Conservation (phyloP, 2,797 vertebrate species). For the Borostomias antarcticus region DNA sequence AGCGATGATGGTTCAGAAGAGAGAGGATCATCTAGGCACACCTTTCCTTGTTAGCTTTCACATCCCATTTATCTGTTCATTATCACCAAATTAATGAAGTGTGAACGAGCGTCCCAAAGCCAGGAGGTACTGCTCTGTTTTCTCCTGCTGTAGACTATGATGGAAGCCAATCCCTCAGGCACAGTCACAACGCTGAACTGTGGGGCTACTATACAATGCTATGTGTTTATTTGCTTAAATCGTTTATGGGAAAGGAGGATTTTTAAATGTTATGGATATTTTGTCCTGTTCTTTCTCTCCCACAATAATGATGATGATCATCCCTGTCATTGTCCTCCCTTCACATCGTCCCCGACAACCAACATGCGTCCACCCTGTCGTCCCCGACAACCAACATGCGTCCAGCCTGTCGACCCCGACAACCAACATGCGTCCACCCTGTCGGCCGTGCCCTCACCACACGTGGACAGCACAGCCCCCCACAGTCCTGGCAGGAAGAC, state of each 20-base stretch:
- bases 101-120: background rate
- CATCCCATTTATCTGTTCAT: background rate
- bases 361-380: constrained; percentile 29
- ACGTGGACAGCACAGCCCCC: constrained; percentile 59
- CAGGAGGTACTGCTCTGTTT: background rate
- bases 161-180: background rate
- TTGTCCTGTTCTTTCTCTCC: background rate
- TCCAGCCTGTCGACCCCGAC: constrained; percentile 39
- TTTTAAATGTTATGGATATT: background rate
- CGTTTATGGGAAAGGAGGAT: too few relatives aligned
- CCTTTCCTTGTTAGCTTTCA: constrained; percentile 13
- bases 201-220: too few relatives aligned
- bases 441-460: constrained; percentile 55
- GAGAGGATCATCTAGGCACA: constrained; percentile 32
- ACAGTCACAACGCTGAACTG: too few relatives aligned
- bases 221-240: too few relatives aligned
- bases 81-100: background rate
- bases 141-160: background rate
- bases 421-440: constrained; percentile 37
- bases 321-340: background rate
- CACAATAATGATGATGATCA: background rate
- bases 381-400: constrained; percentile 48
- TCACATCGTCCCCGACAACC: constrained; percentile 51
- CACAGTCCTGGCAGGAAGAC: constrained; percentile 61
- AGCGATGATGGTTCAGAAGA: constrained; percentile 7